Percentiles rank a stretch among this genome's conserved stretches.
Evolutionary conservation across 2,888 invertebrate species (phyloP).

Genomic region (Meta bourneti): DNA sequence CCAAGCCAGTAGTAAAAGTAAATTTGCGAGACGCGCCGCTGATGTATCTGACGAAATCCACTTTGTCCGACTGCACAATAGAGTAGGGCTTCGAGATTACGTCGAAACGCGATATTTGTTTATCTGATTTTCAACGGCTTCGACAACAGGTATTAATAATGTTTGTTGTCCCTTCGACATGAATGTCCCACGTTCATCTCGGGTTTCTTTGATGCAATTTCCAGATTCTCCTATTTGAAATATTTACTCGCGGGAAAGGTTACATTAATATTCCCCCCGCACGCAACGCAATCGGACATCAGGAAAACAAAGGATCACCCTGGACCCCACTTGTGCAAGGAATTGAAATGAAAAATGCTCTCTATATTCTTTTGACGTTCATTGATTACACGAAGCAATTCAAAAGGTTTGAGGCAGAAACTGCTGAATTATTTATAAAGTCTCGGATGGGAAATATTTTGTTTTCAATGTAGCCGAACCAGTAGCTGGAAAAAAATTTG

Average conservation of each 20-base stretch:
- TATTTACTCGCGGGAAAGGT: background rate
- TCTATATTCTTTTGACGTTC: slow-evolving; percentile 3
- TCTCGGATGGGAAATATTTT: background rate
- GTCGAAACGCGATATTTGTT: background rate
- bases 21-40: too few species aligned
- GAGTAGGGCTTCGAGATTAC: background rate
- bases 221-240: background rate
- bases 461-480: too few species aligned
- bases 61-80: background rate
- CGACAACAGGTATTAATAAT: background rate
- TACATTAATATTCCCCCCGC: background rate
- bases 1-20: too few species aligned
- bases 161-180: background rate
- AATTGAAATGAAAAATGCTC: slow-evolving; percentile 14
- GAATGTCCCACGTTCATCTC: background rate
- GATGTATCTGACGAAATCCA: background rate
- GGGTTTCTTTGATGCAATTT: background rate
- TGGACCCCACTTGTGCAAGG: background rate
- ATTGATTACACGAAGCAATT: background rate
- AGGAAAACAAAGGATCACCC: background rate
- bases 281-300: slow-evolving; percentile 12
- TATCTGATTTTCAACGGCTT: background rate
- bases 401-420: background rate
- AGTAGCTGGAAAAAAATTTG: background rate
- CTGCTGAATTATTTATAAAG: slow-evolving; percentile 16